phyloP scores from a whole-genome alignment of 2,888 invertebrate genomes.

The Callinectes sapidus region DNA sequence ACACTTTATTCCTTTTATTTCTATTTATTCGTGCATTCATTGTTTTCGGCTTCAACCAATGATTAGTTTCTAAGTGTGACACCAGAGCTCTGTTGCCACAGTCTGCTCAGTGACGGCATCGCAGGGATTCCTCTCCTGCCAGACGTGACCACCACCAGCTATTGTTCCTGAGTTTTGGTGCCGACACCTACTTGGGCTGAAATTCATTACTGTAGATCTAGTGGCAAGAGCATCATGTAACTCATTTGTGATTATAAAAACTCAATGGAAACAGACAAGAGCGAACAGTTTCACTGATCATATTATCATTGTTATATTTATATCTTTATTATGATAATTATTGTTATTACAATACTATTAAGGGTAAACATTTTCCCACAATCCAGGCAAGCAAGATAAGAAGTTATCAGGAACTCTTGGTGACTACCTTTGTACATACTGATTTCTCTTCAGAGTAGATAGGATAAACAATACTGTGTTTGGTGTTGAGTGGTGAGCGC shows the following conservation, averaged over 20 bases:
- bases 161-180: not conserved
- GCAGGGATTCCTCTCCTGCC: not conserved
- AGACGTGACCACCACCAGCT: not conserved
- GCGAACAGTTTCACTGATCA: not conserved
- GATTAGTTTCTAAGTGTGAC: conserved; percentile 30
- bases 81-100: not conserved
- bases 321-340: not conserved
- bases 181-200: not conserved
- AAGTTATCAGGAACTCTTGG: not conserved
- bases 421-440: conserved; percentile 30
- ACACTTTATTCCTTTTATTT: not conserved
- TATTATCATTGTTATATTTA: not conserved
- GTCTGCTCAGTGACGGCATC: not conserved
- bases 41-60: conserved; percentile 34
- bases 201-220: not conserved
- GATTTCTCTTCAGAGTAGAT: not conserved
- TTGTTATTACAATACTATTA: conserved; percentile 22
- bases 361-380: not conserved
- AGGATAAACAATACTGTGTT: not conserved
- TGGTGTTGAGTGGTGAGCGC: not conserved
- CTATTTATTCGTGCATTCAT: not conserved
- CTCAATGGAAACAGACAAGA: not conserved
- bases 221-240: not conserved
- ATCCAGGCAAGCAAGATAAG: not conserved
- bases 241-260: not conserved